Conservation (phyloP, 2,888 invertebrate species). For the Sarcophaga rosellei region DNA sequence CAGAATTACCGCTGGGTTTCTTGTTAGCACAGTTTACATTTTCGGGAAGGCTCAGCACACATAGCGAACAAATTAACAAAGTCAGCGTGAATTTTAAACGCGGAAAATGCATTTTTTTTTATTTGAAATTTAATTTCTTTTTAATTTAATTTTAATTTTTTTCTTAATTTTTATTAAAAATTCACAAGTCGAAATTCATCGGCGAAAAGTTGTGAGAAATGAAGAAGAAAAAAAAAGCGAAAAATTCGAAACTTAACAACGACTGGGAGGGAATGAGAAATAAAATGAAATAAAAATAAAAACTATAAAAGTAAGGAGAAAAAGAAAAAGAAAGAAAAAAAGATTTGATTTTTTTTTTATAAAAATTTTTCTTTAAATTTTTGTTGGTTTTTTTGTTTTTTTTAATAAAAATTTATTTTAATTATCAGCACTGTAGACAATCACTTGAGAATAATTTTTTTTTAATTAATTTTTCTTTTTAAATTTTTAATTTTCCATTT, state of each 20-base stretch:
- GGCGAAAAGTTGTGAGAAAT: slow-evolving; percentile 62
- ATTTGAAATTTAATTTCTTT: slow-evolving; percentile 56
- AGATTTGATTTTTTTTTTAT: slow-evolving; percentile 7
- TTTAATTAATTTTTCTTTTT: slow-evolving; percentile 31
- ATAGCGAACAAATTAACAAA: slow-evolving; percentile 80
- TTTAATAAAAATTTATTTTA: slow-evolving; percentile 18
- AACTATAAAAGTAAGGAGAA: slow-evolving; percentile 61
- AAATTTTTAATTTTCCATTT: slow-evolving; percentile 40
- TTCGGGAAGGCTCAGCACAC: slow-evolving; percentile 81
- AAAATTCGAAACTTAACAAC: slow-evolving; percentile 32
- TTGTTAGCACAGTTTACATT: slow-evolving; percentile 80
- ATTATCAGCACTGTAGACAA: background rate
- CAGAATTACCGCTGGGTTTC: slow-evolving; percentile 77
- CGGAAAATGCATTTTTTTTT: slow-evolving; percentile 81
- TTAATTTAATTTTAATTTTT: slow-evolving; percentile 45
- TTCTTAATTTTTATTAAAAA: slow-evolving; percentile 46
- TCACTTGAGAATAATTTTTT: slow-evolving; percentile 29
- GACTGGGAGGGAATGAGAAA: slow-evolving; percentile 50
- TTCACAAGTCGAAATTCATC: slow-evolving; percentile 48
- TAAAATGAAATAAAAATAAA: slow-evolving; percentile 62
- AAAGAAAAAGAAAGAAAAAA: slow-evolving; percentile 19
- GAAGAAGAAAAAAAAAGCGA: slow-evolving; percentile 20
- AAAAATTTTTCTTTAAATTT: background rate
- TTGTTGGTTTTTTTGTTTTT: background rate
- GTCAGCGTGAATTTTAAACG: slow-evolving; percentile 80